phyloP scores from a whole-genome alignment of 1,140 invertebrate genomes.

The Brachionus rubens region DNA sequence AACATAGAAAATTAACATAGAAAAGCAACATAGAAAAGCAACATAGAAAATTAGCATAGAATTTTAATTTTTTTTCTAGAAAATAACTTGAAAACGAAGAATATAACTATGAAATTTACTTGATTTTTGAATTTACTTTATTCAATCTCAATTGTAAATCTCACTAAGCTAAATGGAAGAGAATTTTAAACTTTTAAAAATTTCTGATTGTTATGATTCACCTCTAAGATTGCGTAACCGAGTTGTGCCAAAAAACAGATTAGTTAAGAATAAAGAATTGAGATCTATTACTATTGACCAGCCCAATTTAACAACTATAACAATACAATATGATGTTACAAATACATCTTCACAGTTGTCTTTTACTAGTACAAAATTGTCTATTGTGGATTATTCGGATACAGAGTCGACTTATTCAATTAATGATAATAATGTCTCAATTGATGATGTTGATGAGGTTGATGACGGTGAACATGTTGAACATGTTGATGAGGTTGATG shows the following conservation, averaged over 20 bases:
- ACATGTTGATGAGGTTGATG: background rate
- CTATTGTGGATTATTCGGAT: background rate
- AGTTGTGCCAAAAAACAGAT: background rate
- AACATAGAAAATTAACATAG: slow-evolving; percentile 11
- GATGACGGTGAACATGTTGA: background rate
- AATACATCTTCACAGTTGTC: no score
- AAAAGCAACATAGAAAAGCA: background rate
- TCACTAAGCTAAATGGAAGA: slow-evolving; percentile 2
- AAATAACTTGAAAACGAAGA: no score
- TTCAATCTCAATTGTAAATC: slow-evolving; percentile 1
- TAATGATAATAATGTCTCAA: no score
- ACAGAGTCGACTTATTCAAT: background rate
- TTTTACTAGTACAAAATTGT: no score
- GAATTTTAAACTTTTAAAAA: slow-evolving; percentile 7
- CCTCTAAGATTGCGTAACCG: background rate
- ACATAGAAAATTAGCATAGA: no score
- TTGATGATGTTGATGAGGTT: no score
- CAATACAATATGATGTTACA: no score
- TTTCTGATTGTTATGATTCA: slow-evolving; percentile 14
- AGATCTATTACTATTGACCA: background rate
- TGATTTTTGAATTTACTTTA: background rate
- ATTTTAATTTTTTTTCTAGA: slow-evolving; percentile 10
- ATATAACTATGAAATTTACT: no score
- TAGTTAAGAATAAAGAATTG: background rate
- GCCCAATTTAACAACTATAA: background rate